Evolutionary conservation across 1,140 invertebrate genomes (phyloP).

Genomic region (Drosophila pandora): DNA sequence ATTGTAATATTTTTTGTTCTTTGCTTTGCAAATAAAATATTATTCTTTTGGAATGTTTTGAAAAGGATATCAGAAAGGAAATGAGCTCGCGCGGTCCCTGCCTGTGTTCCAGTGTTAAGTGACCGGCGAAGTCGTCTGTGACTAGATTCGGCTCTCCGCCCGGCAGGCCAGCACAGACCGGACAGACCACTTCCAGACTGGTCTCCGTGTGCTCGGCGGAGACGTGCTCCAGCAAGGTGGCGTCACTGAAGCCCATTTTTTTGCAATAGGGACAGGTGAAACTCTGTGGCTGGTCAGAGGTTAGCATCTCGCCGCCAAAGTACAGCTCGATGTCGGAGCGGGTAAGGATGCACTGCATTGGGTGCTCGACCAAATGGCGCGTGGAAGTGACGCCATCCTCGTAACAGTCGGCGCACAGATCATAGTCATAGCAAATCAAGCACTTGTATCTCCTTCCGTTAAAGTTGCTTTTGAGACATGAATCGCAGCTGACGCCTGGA

Average conservation of each 20-base stretch:
- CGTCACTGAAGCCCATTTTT: constrained; percentile 97
- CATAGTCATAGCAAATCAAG: constrained; percentile 99
- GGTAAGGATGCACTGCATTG: constrained; percentile 99
- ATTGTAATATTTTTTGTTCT: too few species aligned
- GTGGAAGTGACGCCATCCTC: constrained; percentile 96
- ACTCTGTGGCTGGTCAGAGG: constrained; percentile 95
- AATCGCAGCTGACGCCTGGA: constrained; percentile 99
- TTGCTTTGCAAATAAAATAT: background rate
- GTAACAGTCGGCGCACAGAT: constrained; percentile 98
- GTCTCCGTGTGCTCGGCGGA: constrained; percentile 85
- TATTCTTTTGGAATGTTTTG: constrained; percentile 31
- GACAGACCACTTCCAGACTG: constrained; percentile 91
- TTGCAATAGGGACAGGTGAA: constrained; percentile 99
- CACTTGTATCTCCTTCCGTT: constrained; percentile 98
- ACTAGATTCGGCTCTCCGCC: constrained; percentile 98
- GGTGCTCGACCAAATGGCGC: constrained; percentile 96
- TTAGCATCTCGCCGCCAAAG: constrained; percentile 96
- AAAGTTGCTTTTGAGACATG: constrained; percentile 99
- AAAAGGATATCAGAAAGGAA: constrained; percentile 91
- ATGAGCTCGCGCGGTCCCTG: constrained; percentile 93
- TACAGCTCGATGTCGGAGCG: constrained; percentile 98
- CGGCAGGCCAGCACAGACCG: constrained; percentile 97
- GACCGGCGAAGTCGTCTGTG: constrained; percentile 98
- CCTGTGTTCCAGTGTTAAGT: constrained; percentile 97
- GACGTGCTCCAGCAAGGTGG: constrained; percentile 96